Evolutionary conservation across 2,113 vertebrate genomes (phyloP).

Genomic region (Andinoacara biseriatus): DNA sequence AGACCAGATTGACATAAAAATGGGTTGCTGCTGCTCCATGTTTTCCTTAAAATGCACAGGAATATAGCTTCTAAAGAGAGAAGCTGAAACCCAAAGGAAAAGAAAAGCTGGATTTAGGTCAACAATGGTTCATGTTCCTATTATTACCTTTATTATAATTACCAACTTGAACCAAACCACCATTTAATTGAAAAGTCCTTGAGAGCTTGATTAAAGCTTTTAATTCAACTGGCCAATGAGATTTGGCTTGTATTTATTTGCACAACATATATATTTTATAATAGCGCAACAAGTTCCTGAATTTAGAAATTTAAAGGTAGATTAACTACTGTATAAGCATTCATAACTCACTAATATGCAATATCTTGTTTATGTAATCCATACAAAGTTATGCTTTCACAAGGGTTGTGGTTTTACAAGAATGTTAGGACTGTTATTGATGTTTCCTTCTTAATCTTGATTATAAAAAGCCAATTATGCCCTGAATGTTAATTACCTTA

Average conservation of each 20-base stretch:
- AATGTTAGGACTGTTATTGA: neutral
- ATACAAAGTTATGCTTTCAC: neutral
- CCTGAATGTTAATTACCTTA: conserved; percentile 42
- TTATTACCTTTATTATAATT: neutral
- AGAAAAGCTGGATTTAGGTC: neutral
- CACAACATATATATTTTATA: neutral
- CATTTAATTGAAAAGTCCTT: neutral
- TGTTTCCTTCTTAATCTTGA: neutral
- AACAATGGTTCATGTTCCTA: neutral
- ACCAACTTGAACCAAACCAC: neutral
- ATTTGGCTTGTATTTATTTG: neutral
- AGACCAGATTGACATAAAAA: no score
- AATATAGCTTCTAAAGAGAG: neutral
- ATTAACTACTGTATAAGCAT: neutral
- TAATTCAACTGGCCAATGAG: neutral
- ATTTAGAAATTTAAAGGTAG: conserved; percentile 5
- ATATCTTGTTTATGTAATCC: neutral
- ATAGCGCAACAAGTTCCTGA: neutral
- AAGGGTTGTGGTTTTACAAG: neutral
- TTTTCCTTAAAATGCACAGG: neutral
- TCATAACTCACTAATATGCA: neutral
- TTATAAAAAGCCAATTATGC: neutral
- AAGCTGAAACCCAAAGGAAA: neutral
- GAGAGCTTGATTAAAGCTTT: neutral
- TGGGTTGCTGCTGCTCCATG: no score